Conservation (phyloP, 2,888 invertebrate genomes). For the Ochropacha duplaris region DNA sequence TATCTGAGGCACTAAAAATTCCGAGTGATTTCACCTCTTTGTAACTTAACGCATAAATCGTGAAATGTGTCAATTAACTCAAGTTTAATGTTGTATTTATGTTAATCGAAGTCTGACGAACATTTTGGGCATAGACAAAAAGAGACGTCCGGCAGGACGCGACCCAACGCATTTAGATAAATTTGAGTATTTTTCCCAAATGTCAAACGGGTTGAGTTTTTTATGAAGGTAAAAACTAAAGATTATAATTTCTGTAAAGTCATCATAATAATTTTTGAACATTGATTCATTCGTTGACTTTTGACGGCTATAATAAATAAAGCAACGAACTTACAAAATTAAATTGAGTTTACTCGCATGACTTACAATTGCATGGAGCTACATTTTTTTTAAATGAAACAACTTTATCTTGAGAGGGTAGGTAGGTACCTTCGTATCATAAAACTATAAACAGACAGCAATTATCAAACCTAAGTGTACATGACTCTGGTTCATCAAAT, state of each 20-base stretch:
- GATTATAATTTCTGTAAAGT: conserved; percentile 5
- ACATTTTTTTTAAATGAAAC: not conserved
- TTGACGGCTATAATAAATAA: conserved; percentile 14
- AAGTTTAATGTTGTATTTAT: conserved; percentile 78
- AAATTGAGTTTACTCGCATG: not conserved
- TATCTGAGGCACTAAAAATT: conserved; percentile 30
- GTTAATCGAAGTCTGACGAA: conserved; percentile 69
- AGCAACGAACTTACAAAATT: not conserved
- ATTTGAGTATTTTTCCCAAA: conserved; percentile 46
- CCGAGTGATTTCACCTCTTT: conserved; percentile 54
- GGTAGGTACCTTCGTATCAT: too few relatives aligned
- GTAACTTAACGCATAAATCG: conserved; percentile 73
- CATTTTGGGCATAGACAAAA: conserved; percentile 61
- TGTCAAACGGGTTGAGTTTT: conserved; percentile 37
- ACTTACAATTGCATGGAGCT: not conserved
- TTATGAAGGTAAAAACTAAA: conserved; percentile 20
- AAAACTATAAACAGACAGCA: not conserved
- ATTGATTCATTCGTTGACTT: conserved; percentile 28
- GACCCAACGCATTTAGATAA: conserved; percentile 53
- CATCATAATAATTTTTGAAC: conserved; percentile 14
- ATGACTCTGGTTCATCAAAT: not conserved
- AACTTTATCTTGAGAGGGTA: too few relatives aligned
- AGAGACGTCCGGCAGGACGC: conserved; percentile 55
- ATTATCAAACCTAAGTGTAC: not conserved
- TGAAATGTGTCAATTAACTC: conserved; percentile 81